Conservation (phyloP, 2,113 vertebrate genomes). For the Rana temporaria region DNA sequence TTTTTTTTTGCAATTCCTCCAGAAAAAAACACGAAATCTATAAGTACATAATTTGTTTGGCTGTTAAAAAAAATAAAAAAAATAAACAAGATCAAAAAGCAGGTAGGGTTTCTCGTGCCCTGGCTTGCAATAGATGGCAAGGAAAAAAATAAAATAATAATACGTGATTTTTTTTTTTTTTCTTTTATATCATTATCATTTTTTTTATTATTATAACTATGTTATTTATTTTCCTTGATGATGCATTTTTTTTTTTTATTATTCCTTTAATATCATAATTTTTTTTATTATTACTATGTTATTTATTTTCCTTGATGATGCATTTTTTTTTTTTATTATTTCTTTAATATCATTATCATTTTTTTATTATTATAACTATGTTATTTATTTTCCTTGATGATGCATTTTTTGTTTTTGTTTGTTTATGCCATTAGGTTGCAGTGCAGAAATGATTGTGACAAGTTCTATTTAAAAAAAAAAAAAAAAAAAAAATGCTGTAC, state of each 20-base stretch:
- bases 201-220: no score
- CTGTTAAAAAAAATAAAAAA: not conserved
- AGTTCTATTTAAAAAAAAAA: constrained; percentile 59
- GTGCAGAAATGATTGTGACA: constrained; percentile 72
- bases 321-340: no score
- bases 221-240: no score
- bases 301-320: no score
- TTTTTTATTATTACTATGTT: no score
- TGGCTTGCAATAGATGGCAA: not conserved
- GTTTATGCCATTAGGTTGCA: constrained; percentile 75
- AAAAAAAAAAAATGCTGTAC: constrained; percentile 81
- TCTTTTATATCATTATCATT: no score
- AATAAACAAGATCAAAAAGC: constrained; percentile 35
- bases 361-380: no score
- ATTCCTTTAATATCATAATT: no score
- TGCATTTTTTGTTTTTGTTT: constrained; percentile 64
- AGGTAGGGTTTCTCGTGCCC: not conserved
- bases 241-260: no score
- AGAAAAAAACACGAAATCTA: constrained; percentile 18
- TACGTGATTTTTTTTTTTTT: no score
- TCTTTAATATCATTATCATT: no score
- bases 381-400: constrained; percentile 26
- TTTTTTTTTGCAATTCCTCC: not conserved
- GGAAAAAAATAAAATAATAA: constrained; percentile 41
- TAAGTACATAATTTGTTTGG: constrained; percentile 1